Evolutionary conservation across 2,113 vertebrate genomes (phyloP), one percentile per base, ranked within the genome.

Genomic region (Scomber japonicus): DNA sequence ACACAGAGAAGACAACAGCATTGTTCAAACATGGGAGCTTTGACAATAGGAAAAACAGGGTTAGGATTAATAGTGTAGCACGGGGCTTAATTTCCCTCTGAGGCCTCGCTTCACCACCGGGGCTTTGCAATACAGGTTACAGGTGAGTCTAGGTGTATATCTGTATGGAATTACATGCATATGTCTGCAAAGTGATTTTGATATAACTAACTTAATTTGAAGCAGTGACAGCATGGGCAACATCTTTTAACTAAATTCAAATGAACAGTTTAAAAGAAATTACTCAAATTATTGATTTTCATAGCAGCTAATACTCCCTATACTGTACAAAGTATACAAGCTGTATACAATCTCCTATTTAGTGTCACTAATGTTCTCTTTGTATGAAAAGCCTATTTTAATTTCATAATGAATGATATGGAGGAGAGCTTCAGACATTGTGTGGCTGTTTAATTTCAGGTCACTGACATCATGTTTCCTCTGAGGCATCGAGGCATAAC

Each of bases 1-100:
- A 98, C 97, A 97, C 93, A 93, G 95, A 97, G 96, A 96, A 97
- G 96, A 97, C 96, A 96, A 96, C 96, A 95, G 96, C 95, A 95
- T 95, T 96, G 96, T 97, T 97, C 96, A 96, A 95, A 96, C 96
- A 93, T 81, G 89, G 91, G 92, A 94, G 92, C 95, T 94, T 87
- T 95, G 92, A 95, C 95, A 95, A 96, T 87, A 45, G 82, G 94
- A 89, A 73, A 93, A 93, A 89, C 94, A 94, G 75, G 93, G 86
- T 88, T 90, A 89, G 92, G 93, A 95, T 95, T 95, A 95, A 93
- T 71, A 84, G 74, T 11, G 77, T 63, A 65, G 84, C 89, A 78
- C 16, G 27, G 77, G 59, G 83, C 75, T 89, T 87, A 90, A 85
- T 91, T 84, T 59, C 70, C 73, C 73, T 85, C 75, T 61, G 71